A percentile compares a stretch with the other conserved stretches of the same genome.
Evolutionary conservation across 2,888 invertebrate genomes (phyloP).

Genomic region (Sympetrum striolatum): DNA sequence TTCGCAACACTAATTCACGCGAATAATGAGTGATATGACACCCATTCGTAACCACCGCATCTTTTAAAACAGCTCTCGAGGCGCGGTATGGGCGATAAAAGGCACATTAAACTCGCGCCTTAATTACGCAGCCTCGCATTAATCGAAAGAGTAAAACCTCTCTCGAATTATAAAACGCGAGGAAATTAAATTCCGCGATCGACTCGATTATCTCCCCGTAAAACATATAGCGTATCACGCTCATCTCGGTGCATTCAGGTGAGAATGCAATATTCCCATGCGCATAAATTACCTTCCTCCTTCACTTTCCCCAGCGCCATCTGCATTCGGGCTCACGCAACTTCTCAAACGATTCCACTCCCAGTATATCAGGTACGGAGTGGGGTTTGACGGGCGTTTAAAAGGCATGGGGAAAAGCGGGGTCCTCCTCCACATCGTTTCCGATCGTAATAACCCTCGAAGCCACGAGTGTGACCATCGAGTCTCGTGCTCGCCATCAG

Average conservation of each 20-base stretch:
- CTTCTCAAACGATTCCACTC: slow-evolving; percentile 4
- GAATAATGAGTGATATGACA: too few relatives aligned
- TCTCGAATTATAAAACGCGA: not conserved
- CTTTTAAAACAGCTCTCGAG: too few relatives aligned
- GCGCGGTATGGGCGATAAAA: not conserved
- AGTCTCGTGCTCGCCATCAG: not conserved
- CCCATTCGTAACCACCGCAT: too few relatives aligned
- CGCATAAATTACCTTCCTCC: slow-evolving; percentile 2
- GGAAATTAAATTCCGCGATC: not conserved
- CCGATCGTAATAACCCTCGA: slow-evolving; percentile 23
- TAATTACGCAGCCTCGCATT: not conserved
- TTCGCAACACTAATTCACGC: too few relatives aligned
- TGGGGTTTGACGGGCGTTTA: slow-evolving; percentile 26
- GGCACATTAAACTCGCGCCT: not conserved
- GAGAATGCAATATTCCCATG: slow-evolving; percentile 29
- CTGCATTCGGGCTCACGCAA: not conserved
- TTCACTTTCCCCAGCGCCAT: not conserved
- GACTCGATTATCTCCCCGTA: not conserved
- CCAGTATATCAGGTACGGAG: not conserved
- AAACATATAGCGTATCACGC: slow-evolving; percentile 7
- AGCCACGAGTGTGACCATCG: slow-evolving; percentile 36
- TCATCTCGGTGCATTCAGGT: slow-evolving; percentile 5
- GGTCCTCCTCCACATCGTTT: not conserved
- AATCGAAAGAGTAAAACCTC: not conserved
- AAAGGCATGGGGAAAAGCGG: not conserved